These are phyloP conservation scores for Armadillidium nasatum DNA, from an alignment of 1,140 invertebrate species.

Conservation along the genomic window DNA sequence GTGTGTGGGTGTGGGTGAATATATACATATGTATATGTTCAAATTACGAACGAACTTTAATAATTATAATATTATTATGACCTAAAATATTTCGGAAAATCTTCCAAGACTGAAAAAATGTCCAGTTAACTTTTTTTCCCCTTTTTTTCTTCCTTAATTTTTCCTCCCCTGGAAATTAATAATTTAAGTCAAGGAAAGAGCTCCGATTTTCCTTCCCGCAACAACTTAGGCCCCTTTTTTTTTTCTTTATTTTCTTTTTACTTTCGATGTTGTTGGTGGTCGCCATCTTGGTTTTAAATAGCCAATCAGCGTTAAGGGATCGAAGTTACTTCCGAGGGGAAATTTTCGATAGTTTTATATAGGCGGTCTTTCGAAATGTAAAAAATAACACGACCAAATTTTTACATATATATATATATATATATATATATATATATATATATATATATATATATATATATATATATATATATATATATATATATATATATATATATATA, in stretches of 20 bases:
- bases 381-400: not conserved
- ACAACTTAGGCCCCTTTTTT: no score
- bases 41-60: no score
- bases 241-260: not conserved
- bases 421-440: not conserved
- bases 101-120: no score
- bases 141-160: not conserved
- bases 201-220: not conserved
- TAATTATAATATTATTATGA: no score
- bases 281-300: conserved; percentile 1
- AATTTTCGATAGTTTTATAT: not conserved
- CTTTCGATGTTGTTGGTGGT: not conserved
- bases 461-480: not conserved
- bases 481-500: not conserved
- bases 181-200: not conserved
- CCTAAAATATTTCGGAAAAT: no score
- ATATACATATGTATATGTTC: no score
- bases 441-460: not conserved
- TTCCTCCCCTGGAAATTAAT: not conserved
- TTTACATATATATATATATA: not conserved
- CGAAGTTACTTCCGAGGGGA: not conserved
- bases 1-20: no score
- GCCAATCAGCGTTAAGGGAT: not conserved
- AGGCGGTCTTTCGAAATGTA: not conserved
- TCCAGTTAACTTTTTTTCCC: not conserved